These are phyloP conservation scores for Lepidurus couesii DNA, from an alignment of 1,140 invertebrate genomes.

Conservation along the genomic window DNA sequence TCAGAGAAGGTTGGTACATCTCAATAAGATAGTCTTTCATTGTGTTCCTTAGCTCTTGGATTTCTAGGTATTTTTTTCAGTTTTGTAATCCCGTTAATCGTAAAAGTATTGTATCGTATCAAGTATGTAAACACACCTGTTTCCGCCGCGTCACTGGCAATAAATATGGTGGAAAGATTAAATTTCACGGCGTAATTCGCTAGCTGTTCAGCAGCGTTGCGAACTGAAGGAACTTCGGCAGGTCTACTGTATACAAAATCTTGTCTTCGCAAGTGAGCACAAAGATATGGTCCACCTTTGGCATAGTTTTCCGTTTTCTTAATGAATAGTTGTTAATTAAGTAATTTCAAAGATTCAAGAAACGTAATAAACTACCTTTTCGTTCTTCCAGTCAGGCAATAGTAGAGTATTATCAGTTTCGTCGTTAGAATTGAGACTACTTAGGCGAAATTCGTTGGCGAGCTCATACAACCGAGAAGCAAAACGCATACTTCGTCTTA, in stretches of 20 bases:
- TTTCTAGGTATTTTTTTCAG: slow-evolving; percentile 46
- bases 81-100: neutral
- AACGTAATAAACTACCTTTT: slow-evolving; percentile 49
- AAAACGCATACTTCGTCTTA: slow-evolving; percentile 86
- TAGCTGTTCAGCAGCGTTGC: slow-evolving; percentile 65
- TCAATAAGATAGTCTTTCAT: slow-evolving; percentile 39
- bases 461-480: slow-evolving; percentile 59
- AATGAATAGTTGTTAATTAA: slow-evolving; percentile 42
- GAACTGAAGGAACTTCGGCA: slow-evolving; percentile 63
- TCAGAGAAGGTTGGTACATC: slow-evolving; percentile 46
- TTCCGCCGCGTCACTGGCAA: slow-evolving; percentile 71
- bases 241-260: slow-evolving; percentile 69
- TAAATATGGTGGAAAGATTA: slow-evolving; percentile 61
- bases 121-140: slow-evolving; percentile 43
- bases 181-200: slow-evolving; percentile 53
- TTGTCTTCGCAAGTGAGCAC: slow-evolving; percentile 71
- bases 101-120: slow-evolving; percentile 23
- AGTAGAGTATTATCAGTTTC: slow-evolving; percentile 54
- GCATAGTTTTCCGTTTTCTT: slow-evolving; percentile 42
- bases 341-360: neutral
- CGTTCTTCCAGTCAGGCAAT: slow-evolving; percentile 55
- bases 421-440: slow-evolving; percentile 64
- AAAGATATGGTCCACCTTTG: slow-evolving; percentile 68
- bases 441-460: slow-evolving; percentile 63
- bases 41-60: slow-evolving; percentile 47